Percentiles rank a stretch among this genome's conserved stretches.
phyloP scores from a whole-genome alignment of 2,888 invertebrate species.

The Temnothorax rugatulus region DNA sequence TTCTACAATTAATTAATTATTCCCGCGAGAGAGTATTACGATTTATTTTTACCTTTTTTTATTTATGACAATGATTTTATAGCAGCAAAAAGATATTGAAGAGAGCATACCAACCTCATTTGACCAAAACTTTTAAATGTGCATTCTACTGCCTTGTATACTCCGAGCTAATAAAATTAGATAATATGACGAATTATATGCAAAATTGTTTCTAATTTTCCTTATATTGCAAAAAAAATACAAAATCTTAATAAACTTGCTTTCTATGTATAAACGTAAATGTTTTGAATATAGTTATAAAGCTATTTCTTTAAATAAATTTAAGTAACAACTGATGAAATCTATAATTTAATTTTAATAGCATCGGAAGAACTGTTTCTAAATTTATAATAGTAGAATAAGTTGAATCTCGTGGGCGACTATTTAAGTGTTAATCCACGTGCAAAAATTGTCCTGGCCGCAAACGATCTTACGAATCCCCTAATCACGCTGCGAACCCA shows the following conservation, averaged over 20 bases:
- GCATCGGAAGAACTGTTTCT: not conserved
- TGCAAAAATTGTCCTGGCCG: conserved; percentile 66
- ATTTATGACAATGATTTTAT: not conserved
- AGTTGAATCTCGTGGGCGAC: conserved; percentile 30
- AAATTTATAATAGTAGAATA: conserved; percentile 25
- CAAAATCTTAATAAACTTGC: not conserved
- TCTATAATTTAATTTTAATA: conserved; percentile 4
- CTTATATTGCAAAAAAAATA: not conserved
- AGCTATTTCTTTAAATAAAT: not conserved
- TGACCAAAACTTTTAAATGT: not conserved
- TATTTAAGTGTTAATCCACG: conserved; percentile 65
- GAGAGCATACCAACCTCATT: not conserved
- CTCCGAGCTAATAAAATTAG: not conserved
- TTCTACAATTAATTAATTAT: conserved; percentile 7
- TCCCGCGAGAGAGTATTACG: not conserved
- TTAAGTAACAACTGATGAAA: not conserved
- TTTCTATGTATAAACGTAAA: not conserved
- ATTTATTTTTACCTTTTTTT: not conserved
- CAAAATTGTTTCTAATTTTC: not conserved
- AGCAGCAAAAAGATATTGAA: not conserved
- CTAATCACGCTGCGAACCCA: conserved; percentile 73
- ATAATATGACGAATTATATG: not conserved
- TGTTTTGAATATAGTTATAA: not conserved
- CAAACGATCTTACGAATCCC: conserved; percentile 39
- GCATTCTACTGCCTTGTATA: not conserved